Conservation (phyloP, 1,140 invertebrate species). For the Halesus radiatus region DNA sequence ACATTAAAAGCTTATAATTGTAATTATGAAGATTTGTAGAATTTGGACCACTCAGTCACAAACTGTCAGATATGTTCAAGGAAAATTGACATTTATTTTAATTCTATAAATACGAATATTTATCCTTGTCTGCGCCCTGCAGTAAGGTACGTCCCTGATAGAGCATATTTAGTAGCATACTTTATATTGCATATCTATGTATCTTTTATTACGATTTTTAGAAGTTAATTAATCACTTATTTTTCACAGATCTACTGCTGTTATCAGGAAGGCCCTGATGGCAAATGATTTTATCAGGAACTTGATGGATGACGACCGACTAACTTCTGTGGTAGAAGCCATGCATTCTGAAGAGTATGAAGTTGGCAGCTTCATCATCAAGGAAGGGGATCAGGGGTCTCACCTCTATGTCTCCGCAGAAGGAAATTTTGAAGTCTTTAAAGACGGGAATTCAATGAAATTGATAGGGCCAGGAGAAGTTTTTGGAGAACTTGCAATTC, state of each 20-base stretch:
- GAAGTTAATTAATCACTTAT: not conserved
- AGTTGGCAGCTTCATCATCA: constrained; percentile 85
- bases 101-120: not conserved
- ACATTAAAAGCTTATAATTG: too few relatives aligned
- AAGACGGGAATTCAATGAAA: constrained; percentile 82
- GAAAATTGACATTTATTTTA: too few relatives aligned
- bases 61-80: too few relatives aligned
- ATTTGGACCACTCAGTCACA: too few relatives aligned
- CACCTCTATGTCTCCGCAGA: constrained; percentile 87
- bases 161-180: not conserved
- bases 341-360: constrained; percentile 88
- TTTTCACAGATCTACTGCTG: constrained; percentile 66
- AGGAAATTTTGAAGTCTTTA: constrained; percentile 91
- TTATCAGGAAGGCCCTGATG: constrained; percentile 75
- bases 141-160: too few relatives aligned
- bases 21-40: too few relatives aligned
- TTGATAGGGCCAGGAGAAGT: constrained; percentile 87
- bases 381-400: constrained; percentile 86
- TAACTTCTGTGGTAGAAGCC: constrained; percentile 87
- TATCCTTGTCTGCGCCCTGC: not conserved
- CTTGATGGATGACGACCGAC: constrained; percentile 85
- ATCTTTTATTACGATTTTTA: not conserved
- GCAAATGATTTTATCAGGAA: constrained; percentile 95
- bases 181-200: not conserved
- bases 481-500: constrained; percentile 93